Base-by-base conservation (phyloP, 2,113 vertebrate species). In the Amphilophus citrinellus region DNA sequence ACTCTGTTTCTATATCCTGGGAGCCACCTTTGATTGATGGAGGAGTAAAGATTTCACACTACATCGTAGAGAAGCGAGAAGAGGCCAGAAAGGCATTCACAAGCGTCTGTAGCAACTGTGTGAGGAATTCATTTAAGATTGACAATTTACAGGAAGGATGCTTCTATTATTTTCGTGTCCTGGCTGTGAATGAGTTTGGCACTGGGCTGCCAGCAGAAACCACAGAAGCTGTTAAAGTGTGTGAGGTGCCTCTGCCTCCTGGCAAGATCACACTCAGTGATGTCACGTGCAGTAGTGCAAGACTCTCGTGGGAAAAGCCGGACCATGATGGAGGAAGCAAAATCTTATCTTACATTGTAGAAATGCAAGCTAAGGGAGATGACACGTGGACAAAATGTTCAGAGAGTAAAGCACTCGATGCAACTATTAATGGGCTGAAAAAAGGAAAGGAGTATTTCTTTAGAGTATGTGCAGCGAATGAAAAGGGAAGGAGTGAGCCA, bases 281-380 rank as follows among this genome's bases (percentile, higher is more conserved):
- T 81, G 97, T 99, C 89, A 98, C 97, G 79, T 94, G 93, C 39
- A 96, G 95, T 84, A 97, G 95, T 94, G 97, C 95, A 81, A 97
- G 94, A 83, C 95, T 99, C 91, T 96, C 96, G 90, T 99, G 98
- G 98, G 98, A 99, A 87, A 99, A 98, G 85, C 98, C 98, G 85
- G 98, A 98, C 71, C 97, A 97, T 27, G 98, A 99, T 88, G 98
- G 98, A 90, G 98, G 98, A 83, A 99, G 98, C 93, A 99, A 98
- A 96, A 98, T 99, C 90, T 97, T 96, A 88, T 91, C 96, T 82
- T 99, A 99, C 83, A 73, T 96, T 76, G 96, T 99, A 44, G 98
- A 99, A 96, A 99, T 99, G 97, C 97, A 98, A 91, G 95, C 92
- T 20, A 97, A 97, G 88, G 97, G 97, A 84, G 97, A 97, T 93